These are phyloP conservation scores for Apis mellifera DNA, from an alignment of 1,140 invertebrate species.

Conservation along the genomic window Amel_HAv3.1 CM009932.2:12230501-12231000, in stretches of 20 bases:
- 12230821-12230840: too few species aligned
- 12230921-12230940: constrained; percentile 9
- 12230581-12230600: too few species aligned
- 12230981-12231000: not conserved
- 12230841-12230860: constrained; percentile 18
- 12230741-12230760: constrained; percentile 29
- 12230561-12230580: too few species aligned
- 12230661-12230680: constrained; percentile 34
- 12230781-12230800: constrained; percentile 23
- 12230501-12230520: too few species aligned
- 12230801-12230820: not conserved
- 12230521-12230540: too few species aligned
- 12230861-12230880: constrained; percentile 46
- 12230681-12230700: constrained; percentile 46
- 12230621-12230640: too few species aligned
- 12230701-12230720: constrained; percentile 54
- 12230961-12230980: constrained; percentile 33
- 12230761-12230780: too few species aligned
- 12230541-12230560: too few species aligned
- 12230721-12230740: not conserved
- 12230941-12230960: constrained; percentile 40
- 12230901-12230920: constrained; percentile 66
- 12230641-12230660: constrained; percentile 31
- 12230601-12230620: too few species aligned
- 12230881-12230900: constrained; percentile 53